phyloP scores from a whole-genome alignment of 2,113 vertebrate genomes.

The Mustela lutreola region DNA sequence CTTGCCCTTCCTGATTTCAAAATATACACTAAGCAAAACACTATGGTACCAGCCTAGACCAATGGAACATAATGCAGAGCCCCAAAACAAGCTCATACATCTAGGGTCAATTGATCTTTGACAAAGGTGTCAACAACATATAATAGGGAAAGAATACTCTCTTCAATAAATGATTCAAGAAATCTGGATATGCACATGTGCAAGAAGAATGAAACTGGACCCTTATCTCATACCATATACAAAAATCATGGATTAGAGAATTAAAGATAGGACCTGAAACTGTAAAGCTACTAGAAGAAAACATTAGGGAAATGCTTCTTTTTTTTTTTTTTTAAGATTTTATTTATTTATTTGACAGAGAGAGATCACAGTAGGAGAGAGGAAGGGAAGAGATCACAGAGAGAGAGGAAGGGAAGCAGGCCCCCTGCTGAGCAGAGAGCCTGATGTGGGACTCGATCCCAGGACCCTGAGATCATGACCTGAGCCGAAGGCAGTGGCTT shows the following conservation, averaged over 20 bases:
- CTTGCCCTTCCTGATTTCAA: neutral
- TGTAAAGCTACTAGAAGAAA: neutral
- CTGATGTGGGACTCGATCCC: too few relatives aligned
- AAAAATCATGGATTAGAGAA: neutral
- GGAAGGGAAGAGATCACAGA: too few relatives aligned
- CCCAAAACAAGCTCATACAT: neutral
- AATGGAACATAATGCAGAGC: neutral
- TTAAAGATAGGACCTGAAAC: neutral
- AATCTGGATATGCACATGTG: neutral
- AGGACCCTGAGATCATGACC: too few relatives aligned
- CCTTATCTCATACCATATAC: neutral
- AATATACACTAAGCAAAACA: constrained; percentile 12
- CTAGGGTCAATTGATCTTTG: neutral
- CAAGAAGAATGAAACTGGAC: constrained; percentile 13
- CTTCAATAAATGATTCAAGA: neutral
- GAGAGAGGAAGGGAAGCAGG: too few relatives aligned
- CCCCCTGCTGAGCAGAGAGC: too few relatives aligned
- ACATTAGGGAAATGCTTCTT: neutral
- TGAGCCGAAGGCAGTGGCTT: too few relatives aligned
- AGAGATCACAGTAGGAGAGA: too few relatives aligned
- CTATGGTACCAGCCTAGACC: neutral
- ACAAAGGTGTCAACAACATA: neutral
- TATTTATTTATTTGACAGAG: too few relatives aligned
- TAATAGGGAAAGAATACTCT: neutral
- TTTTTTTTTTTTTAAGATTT: too few relatives aligned